Evolutionary conservation across 2,113 vertebrate species (phyloP).

Genomic region (Hiodon tergisus): DNA sequence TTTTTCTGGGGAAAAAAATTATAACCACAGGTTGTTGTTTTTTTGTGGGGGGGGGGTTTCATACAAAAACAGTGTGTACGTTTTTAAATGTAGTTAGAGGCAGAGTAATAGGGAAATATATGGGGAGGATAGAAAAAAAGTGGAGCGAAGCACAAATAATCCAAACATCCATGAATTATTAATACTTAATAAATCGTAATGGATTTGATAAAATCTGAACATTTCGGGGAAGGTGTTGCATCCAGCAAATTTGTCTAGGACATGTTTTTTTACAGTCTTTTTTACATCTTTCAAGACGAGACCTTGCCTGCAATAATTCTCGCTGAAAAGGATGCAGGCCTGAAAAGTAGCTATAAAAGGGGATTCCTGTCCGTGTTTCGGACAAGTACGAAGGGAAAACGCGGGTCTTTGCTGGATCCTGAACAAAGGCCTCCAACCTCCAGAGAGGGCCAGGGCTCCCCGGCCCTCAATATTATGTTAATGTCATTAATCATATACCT

Average conservation of each 20-base stretch:
- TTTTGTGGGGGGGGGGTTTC: neutral
- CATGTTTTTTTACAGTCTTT: neutral
- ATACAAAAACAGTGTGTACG: too few relatives aligned
- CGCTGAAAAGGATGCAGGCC: neutral
- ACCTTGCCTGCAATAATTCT: too few relatives aligned
- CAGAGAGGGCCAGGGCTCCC: neutral
- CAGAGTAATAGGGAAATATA: too few relatives aligned
- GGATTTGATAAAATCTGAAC: neutral
- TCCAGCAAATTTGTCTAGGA: too few relatives aligned
- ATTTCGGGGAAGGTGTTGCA: too few relatives aligned
- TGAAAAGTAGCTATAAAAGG: neutral
- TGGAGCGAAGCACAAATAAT: too few relatives aligned
- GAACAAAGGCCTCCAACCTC: neutral
- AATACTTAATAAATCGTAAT: neutral
- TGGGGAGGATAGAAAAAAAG: too few relatives aligned
- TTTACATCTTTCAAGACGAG: too few relatives aligned
- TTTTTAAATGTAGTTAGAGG: too few relatives aligned
- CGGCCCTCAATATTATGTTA: neutral
- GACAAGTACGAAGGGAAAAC: neutral
- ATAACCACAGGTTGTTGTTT: too few relatives aligned
- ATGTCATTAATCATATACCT: constrained; percentile 18
- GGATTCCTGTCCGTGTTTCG: neutral
- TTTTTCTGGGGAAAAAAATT: neutral
- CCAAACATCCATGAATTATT: neutral
- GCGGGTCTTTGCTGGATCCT: neutral